Base-by-base conservation (phyloP, 2,797 vertebrate species). In the Sphenopsis melanotis region DNA sequence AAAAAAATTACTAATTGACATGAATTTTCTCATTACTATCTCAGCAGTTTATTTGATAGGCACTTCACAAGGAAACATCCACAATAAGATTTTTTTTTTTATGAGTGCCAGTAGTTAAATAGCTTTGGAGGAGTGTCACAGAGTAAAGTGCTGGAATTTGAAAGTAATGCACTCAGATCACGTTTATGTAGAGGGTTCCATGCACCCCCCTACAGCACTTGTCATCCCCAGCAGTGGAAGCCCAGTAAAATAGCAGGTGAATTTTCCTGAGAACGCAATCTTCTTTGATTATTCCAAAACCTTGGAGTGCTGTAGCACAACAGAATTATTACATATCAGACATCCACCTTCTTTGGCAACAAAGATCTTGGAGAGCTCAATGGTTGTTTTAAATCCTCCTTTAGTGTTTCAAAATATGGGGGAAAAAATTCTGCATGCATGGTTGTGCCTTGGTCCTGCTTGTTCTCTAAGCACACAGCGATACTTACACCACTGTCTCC, bases 1-100 rank as follows among this genome's bases (percentile, higher is more conserved):
- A 78, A 95, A 95, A 94, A 90, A 32, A 77, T 75, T 83, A 70
- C 27, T 92, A 96, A 96, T 63, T 74, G 55, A 90, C 34, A 50
- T 53, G 68, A 74, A 72, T 91, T 92, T 87, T 65, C 71, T 92
- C 44, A 88, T 81, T 77, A 55, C 49, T 44, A 61, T 70, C 77
- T 59, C 66, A 92, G 72, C 42, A 76, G 46, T 93, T 85, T 74
- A 70, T 76, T 57, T 80, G 76, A 96, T 52, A 30, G 90, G 66
- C 23, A 42, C n/a, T 76, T 87, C 60, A 83, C 39, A 93, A 56
- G 2, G 2, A 61, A 80, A 17, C 21, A 44, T 59, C 78, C 71
- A 52, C 49, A 70, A 19, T 1, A 76, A 70, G 27, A 4, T 2
- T 61, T 68, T 81, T 65, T 83, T 90, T 89, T 89, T 89, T 77